Percentiles rank a stretch among this genome's conserved stretches.
Evolutionary conservation across 2,797 vertebrate genomes (phyloP).

Genomic region (Lophotriccus pileatus): DNA sequence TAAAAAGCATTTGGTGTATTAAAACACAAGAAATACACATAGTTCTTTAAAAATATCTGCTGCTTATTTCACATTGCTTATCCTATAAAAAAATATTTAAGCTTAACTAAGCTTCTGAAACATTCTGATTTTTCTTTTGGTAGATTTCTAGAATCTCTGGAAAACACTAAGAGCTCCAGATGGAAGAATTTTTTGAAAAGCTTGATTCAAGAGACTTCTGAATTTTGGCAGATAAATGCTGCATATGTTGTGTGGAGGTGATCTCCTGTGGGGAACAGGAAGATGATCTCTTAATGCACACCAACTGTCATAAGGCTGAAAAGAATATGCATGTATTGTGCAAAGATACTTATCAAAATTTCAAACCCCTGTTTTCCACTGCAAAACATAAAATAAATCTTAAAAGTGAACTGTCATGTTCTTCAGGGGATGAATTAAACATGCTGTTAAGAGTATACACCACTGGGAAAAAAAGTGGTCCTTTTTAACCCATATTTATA

Average conservation of each 20-base stretch:
- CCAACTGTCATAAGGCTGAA: constrained; percentile 40
- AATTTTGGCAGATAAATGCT: constrained; percentile 70
- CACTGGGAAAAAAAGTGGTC: neutral
- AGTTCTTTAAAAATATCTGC: neutral
- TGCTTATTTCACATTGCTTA: neutral
- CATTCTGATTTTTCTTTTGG: neutral
- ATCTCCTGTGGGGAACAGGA: constrained; percentile 70
- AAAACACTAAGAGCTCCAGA: constrained; percentile 62
- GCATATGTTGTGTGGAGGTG: constrained; percentile 74
- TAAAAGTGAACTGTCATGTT: neutral
- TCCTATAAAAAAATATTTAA: neutral
- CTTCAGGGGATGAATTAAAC: constrained; percentile 7
- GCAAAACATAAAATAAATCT: neutral
- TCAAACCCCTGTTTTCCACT: neutral
- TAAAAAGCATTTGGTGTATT: neutral
- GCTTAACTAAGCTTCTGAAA: neutral
- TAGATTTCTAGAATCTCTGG: constrained; percentile 47
- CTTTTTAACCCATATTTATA: neutral
- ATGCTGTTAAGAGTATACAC: neutral
- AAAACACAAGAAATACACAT: neutral
- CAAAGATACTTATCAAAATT: constrained; percentile 37
- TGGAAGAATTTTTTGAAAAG: constrained; percentile 61
- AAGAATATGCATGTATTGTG: neutral
- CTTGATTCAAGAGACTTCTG: constrained; percentile 61
- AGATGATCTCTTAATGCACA: constrained; percentile 69